Evolutionary conservation across 2,888 invertebrate genomes (phyloP).

Genomic region (Macrophya alboannulata): DNA sequence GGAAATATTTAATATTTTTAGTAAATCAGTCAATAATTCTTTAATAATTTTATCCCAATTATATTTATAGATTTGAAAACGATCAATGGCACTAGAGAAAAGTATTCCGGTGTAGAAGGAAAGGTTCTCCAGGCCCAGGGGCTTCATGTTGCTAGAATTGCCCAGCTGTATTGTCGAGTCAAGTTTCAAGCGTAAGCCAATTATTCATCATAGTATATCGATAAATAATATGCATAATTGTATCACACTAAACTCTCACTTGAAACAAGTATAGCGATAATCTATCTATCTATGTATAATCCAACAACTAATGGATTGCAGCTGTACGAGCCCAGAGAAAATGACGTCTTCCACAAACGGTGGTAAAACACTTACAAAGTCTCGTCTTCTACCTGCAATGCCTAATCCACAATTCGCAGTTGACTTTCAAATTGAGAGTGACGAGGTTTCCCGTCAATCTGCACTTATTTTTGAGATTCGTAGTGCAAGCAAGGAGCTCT

Average conservation of each 20-base stretch:
- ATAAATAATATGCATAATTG: neutral
- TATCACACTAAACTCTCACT: neutral
- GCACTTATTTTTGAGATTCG: slow-evolving; percentile 80
- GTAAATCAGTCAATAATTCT: neutral
- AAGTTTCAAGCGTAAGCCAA: slow-evolving; percentile 74
- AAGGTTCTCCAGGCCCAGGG: slow-evolving; percentile 78
- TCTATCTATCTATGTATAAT: too few relatives aligned
- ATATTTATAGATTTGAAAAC: slow-evolving; percentile 73
- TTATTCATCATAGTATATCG: slow-evolving; percentile 24
- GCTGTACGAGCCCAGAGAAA: slow-evolving; percentile 74
- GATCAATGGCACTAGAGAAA: slow-evolving; percentile 74
- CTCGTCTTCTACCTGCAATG: slow-evolving; percentile 78
- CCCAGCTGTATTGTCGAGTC: slow-evolving; percentile 77
- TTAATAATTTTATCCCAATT: neutral
- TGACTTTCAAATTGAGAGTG: slow-evolving; percentile 79
- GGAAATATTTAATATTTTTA: neutral
- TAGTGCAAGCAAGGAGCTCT: slow-evolving; percentile 79
- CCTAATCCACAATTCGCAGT: slow-evolving; percentile 79
- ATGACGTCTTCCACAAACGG: slow-evolving; percentile 68
- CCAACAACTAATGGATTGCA: slow-evolving; percentile 56
- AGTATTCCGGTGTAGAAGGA: slow-evolving; percentile 76
- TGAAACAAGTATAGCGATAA: neutral
- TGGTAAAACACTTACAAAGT: slow-evolving; percentile 80
- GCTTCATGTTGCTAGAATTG: slow-evolving; percentile 77
- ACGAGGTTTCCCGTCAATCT: slow-evolving; percentile 79